Percentiles rank a stretch among this genome's conserved stretches.
Evolutionary conservation across 2,888 invertebrate genomes (phyloP).

Genomic region (Stramonita haemastoma): DNA sequence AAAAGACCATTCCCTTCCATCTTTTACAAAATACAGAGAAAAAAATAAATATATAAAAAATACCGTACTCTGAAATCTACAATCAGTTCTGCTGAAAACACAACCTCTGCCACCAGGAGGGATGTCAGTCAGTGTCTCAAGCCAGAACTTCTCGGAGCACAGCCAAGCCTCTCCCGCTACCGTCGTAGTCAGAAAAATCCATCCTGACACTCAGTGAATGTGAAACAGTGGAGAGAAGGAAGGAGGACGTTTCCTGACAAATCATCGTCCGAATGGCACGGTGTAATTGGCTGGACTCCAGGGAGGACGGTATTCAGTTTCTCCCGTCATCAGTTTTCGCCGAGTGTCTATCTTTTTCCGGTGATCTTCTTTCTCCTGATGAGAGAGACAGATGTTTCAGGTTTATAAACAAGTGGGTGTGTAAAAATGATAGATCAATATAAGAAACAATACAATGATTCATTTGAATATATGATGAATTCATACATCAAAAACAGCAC

Average conservation of each 20-base stretch:
- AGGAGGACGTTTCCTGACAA: not conserved
- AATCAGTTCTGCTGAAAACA: not conserved
- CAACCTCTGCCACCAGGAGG: not conserved
- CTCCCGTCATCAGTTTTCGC: slow-evolving; percentile 32
- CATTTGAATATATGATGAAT: no score
- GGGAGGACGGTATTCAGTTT: slow-evolving; percentile 48
- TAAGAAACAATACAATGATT: no score
- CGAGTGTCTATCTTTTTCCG: slow-evolving; percentile 31
- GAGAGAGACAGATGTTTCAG: no score
- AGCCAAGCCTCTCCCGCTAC: not conserved
- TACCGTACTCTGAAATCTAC: not conserved
- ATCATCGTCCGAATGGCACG: slow-evolving; percentile 55
- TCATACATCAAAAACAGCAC: no score
- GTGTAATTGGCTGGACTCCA: slow-evolving; percentile 56
- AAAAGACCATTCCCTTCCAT: not conserved
- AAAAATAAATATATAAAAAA: no score
- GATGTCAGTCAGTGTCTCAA: not conserved
- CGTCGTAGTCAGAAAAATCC: not conserved
- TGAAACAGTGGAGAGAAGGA: not conserved
- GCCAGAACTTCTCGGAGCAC: not conserved
- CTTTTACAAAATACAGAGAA: not conserved
- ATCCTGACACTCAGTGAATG: not conserved
- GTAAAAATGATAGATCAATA: no score
- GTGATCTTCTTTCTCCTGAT: slow-evolving; percentile 44
- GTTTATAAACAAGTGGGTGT: no score